A percentile compares a stretch with the other conserved stretches of the same genome.
Evolutionary conservation across 2,113 vertebrate genomes (phyloP).

Genomic region (Percina caprodes): DNA sequence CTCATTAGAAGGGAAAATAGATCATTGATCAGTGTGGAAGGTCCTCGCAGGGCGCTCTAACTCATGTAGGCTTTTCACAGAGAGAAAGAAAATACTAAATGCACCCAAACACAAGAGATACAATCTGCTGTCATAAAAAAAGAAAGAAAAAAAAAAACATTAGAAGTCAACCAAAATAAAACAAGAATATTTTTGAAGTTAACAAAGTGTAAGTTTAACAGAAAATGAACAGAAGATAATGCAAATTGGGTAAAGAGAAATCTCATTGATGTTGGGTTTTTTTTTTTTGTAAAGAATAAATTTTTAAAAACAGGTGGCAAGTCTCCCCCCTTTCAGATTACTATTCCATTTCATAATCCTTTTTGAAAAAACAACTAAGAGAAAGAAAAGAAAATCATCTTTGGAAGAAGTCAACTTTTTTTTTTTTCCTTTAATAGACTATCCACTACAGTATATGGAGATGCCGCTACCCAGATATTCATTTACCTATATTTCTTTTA

Average conservation of each 20-base stretch:
- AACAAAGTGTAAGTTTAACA: conserved; percentile 71
- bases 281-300: conserved; percentile 45
- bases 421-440: conserved; percentile 81
- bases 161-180: conserved; percentile 68
- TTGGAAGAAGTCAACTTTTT: conserved; percentile 87
- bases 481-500: conserved; percentile 82
- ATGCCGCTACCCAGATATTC: conserved; percentile 90
- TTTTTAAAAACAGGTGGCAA: conserved; percentile 41
- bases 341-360: conserved; percentile 76
- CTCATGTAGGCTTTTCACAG: conserved; percentile 78
- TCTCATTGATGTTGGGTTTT: conserved; percentile 68
- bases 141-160: conserved; percentile 64
- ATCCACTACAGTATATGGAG: conserved; percentile 91
- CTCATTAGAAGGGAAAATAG: conserved; percentile 74
- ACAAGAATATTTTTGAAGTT: conserved; percentile 72
- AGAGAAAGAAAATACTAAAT: conserved; percentile 81
- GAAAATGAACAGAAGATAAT: conserved; percentile 66
- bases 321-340: conserved; percentile 64
- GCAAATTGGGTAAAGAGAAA: conserved; percentile 76
- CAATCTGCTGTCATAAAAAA: conserved; percentile 85
- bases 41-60: conserved; percentile 78
- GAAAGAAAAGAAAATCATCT: conserved; percentile 86
- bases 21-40: conserved; percentile 71
- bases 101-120: conserved; percentile 85
- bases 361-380: conserved; percentile 75